Evolutionary conservation across 2,888 invertebrate genomes (phyloP).

Genomic region (Sympetrum striolatum): DNA sequence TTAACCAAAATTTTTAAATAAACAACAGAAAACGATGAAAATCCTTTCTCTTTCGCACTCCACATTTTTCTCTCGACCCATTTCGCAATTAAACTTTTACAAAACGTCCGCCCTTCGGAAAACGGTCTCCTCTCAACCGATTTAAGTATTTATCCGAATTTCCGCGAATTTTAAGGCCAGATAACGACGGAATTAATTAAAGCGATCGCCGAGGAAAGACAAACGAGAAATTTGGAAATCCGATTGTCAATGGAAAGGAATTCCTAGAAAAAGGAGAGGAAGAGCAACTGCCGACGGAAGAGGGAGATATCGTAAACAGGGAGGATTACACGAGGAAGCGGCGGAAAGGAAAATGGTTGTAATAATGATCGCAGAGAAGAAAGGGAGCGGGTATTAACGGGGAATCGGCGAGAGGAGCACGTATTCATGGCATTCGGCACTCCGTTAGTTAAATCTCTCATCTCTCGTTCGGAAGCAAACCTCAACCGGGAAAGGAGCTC

Average conservation of each 20-base stretch:
- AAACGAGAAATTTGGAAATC: background rate
- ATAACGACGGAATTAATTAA: background rate
- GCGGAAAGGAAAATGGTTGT: background rate
- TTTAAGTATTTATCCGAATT: no score
- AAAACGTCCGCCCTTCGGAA: no score
- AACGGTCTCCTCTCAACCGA: no score
- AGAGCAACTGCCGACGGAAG: background rate
- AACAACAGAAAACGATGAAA: no score
- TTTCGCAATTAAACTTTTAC: no score
- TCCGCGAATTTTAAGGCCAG: no score
- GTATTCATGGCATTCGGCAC: background rate
- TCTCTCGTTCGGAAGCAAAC: background rate
- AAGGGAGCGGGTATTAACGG: conserved; percentile 7
- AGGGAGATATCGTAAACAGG: background rate
- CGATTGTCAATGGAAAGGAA: background rate
- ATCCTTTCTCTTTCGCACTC: no score
- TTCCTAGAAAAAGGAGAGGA: background rate
- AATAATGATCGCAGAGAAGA: background rate
- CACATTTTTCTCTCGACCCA: no score
- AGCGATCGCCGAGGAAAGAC: background rate
- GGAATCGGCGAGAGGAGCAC: conserved; percentile 10
- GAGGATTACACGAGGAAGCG: background rate
- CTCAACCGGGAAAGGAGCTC: no score
- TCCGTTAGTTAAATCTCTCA: background rate
- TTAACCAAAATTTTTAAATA: no score